Evolutionary conservation across 2,888 invertebrate species (phyloP).

Genomic region (Acanthosepion esculentum): DNA sequence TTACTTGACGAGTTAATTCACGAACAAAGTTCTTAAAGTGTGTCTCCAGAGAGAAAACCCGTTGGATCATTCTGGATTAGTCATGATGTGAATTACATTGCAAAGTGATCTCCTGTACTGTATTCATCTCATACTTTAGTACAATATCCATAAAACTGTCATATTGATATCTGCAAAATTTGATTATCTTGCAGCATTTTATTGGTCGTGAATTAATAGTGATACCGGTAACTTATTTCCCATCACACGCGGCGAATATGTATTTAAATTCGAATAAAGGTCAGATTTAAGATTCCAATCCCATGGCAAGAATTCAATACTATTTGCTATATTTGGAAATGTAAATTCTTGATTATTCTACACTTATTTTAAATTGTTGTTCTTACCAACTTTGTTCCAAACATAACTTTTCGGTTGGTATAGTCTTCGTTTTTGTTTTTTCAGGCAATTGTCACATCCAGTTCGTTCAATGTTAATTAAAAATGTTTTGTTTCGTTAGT

Average conservation of each 20-base stretch:
- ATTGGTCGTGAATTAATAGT: neutral
- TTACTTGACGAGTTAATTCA: neutral
- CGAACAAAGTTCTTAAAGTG: neutral
- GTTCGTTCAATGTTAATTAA: no score
- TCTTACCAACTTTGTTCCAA: no score
- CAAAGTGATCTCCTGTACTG: neutral
- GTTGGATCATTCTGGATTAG: neutral
- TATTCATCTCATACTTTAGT: neutral
- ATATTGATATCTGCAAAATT: neutral
- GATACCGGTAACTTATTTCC: neutral
- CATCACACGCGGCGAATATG: neutral
- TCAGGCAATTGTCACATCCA: no score
- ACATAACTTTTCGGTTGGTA: no score
- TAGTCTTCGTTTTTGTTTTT: no score
- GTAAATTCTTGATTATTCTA: no score
- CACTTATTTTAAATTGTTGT: no score
- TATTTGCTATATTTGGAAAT: no score
- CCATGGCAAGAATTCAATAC: no score
- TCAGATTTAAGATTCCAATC: no score
- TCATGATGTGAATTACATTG: neutral
- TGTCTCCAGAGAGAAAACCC: neutral
- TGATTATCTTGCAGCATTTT: neutral
- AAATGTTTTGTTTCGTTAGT: no score
- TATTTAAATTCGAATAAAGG: no score
- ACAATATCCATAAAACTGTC: neutral